These are phyloP conservation scores for Hecatera dysodea DNA, from an alignment of 2,888 invertebrate genomes.

Conservation along the genomic window DNA sequence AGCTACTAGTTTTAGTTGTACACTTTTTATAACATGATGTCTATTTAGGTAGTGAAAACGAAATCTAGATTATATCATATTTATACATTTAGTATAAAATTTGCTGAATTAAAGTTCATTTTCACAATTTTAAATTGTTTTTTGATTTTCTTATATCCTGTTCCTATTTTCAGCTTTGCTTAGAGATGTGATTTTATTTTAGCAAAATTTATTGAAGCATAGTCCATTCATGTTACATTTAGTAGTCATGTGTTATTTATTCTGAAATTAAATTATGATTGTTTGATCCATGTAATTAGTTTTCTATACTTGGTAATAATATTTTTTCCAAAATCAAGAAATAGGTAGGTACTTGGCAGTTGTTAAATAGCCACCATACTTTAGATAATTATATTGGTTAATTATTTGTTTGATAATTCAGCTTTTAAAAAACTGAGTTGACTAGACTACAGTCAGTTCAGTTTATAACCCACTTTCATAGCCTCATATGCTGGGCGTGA, in stretches of 20 bases:
- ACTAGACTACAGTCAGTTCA: constrained; percentile 1
- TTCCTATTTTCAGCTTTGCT: constrained; percentile 40
- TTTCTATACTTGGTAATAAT: neutral
- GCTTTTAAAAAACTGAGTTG: neutral
- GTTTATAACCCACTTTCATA: constrained; percentile 24
- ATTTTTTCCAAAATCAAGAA: constrained; percentile 4
- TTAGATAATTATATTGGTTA: neutral
- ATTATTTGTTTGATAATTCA: neutral
- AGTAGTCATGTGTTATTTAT: neutral
- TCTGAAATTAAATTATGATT: constrained; percentile 7
- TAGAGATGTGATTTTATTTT: constrained; percentile 1
- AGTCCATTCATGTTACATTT: neutral
- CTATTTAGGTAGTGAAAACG: constrained; percentile 90
- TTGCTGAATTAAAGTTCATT: constrained; percentile 91
- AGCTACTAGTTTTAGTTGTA: constrained; percentile 91
- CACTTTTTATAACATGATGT: constrained; percentile 91
- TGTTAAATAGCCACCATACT: neutral
- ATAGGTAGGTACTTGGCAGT: neutral
- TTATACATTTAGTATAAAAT: constrained; percentile 91
- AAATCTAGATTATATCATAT: constrained; percentile 91
- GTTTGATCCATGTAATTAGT: neutral
- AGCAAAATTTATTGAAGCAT: too few species aligned
- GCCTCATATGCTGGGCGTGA: constrained; percentile 44
- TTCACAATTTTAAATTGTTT: constrained; percentile 89
- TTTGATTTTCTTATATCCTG: constrained; percentile 72